Conservation (phyloP, 2,113 vertebrate species). For the Neomonachus schauinslandi region DNA sequence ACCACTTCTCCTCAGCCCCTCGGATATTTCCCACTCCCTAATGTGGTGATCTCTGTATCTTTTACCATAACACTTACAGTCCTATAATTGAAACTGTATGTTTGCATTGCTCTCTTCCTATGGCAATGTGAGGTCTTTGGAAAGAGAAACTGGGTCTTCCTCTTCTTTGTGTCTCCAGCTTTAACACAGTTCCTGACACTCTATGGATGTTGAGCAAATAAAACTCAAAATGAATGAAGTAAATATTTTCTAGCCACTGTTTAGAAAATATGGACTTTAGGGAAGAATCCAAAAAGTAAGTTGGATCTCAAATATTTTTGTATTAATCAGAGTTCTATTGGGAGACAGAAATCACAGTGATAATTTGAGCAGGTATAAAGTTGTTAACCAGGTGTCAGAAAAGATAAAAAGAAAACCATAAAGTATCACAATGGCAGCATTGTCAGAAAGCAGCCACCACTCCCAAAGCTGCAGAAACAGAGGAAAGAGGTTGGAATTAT, state of each 20-base stretch:
- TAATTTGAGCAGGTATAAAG: not conserved
- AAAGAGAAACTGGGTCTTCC: not conserved
- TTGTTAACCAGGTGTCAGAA: not conserved
- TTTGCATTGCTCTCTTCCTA: not conserved
- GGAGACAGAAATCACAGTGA: not conserved
- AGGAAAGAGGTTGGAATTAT: not conserved
- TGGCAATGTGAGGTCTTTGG: not conserved
- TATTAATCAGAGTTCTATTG: not conserved
- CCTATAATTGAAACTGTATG: not conserved
- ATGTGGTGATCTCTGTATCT: not conserved
- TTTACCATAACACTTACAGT: not conserved
- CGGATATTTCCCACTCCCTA: not conserved
- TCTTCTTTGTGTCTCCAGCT: not conserved
- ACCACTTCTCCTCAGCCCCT: not conserved
- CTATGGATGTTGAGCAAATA: not conserved
- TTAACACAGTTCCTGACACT: not conserved
- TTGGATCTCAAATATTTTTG: not conserved
- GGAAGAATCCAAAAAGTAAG: not conserved
- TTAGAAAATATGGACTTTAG: not conserved
- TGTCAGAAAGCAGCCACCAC: not conserved
- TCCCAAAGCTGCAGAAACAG: not conserved
- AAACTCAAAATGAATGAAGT: slow-evolving; percentile 15
- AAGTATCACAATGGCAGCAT: not conserved
- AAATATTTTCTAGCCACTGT: not conserved
- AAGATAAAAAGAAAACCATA: not conserved